Evolutionary conservation across 2,888 invertebrate genomes (phyloP), one percentile per base, ranked within the genome.

Genomic region (Tipula lateralis): DNA sequence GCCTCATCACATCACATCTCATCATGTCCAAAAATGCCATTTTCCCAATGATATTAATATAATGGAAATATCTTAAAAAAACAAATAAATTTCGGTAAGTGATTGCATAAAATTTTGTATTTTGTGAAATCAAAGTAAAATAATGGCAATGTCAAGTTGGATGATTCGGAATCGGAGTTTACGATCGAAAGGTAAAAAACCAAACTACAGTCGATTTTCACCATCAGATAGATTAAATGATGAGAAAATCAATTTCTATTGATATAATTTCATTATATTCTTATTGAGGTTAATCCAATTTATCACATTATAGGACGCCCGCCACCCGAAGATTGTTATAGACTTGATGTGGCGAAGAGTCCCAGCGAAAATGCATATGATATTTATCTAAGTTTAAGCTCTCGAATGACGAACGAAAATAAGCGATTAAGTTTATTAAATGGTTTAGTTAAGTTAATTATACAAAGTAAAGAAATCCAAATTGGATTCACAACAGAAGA

Each of bases 361-460:
- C 91, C 93, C 36, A 91, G 92, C 88, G 92, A 93, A 88, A 94
- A 93, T 91, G 92, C 93, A 86, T 92, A 91, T 87, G 93, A 93
- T 87, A 93, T 94, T 85, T 91, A 94, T 87, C 91, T 91, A 87
- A 93, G 92, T 87, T 90, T 94, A 85, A 93, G 93, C 88, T 86
- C 88, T 85, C 88, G 88, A 85, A 88, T 89, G 85, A 92, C 94
- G 85, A 93, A 94, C 85, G 96, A 96, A 90, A 94, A 93, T 86
- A 94, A 94, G 89, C 94, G 95, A 89, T 92, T 97, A 87, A 95
- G 95, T 87, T 96, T 96, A 90, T 92, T 98, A 88, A 98, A 97
- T 92, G 95, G 94, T 86, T 94, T 97, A 91, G 96, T 96, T 85
- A 96, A 96, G 88, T 92, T 97, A 86, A 89, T 90, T 84, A 87